phyloP scores from a whole-genome alignment of 2,888 invertebrate genomes.

The Lithosia quadra region DNA sequence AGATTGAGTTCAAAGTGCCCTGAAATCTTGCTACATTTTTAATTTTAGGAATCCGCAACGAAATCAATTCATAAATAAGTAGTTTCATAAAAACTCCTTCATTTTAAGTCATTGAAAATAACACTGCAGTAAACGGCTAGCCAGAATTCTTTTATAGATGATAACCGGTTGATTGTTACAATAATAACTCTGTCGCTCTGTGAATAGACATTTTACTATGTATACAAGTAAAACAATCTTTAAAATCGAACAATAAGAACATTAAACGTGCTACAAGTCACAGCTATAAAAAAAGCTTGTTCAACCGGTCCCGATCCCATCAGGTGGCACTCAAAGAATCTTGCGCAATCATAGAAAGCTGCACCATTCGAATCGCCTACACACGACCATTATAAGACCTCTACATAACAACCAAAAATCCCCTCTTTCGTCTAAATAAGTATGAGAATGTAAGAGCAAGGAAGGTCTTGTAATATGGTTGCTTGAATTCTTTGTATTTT shows the following conservation, averaged over 20 bases:
- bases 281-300: slow-evolving; percentile 37
- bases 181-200: background rate
- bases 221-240: slow-evolving; percentile 6
- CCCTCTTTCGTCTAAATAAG: slow-evolving; percentile 17
- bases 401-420: slow-evolving; percentile 23
- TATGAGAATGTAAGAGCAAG: background rate
- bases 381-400: slow-evolving; percentile 33
- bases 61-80: no score
- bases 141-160: background rate
- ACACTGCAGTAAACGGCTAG: background rate
- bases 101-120: background rate
- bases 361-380: slow-evolving; percentile 52
- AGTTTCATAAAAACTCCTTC: background rate
- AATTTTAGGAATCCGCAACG: no score
- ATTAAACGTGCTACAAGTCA: slow-evolving; percentile 32
- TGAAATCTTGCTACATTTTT: no score
- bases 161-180: background rate
- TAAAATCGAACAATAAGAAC: slow-evolving; percentile 18
- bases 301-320: slow-evolving; percentile 40
- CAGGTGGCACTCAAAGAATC: slow-evolving; percentile 37
- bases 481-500: slow-evolving; percentile 17
- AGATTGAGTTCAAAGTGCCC: no score
- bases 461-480: slow-evolving; percentile 31
- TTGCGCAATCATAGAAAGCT: slow-evolving; percentile 60
- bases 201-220: background rate